These are phyloP conservation scores for Chrysodeixis includens DNA, from an alignment of 2,888 invertebrate genomes.

Conservation along the genomic window DNA sequence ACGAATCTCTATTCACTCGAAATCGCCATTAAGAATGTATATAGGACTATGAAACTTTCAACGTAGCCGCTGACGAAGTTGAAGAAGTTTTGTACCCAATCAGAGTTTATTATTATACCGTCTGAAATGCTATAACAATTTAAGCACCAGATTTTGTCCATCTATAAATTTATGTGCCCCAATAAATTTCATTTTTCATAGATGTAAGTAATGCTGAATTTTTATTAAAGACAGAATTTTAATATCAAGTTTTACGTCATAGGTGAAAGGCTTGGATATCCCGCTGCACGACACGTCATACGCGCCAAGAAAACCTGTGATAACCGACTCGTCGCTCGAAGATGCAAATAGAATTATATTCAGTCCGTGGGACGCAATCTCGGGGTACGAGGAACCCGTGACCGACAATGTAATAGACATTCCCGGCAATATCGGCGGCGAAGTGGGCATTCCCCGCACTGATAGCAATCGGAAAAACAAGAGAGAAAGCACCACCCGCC, in stretches of 20 bases:
- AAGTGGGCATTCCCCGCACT: constrained; percentile 66
- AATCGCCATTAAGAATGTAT: not conserved
- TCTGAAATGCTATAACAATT: not conserved
- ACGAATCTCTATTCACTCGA: not conserved
- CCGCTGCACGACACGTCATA: constrained; percentile 76
- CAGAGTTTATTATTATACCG: constrained; percentile 2
- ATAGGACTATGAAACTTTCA: constrained; percentile 4
- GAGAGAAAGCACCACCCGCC: constrained; percentile 70
- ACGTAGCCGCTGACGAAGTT: constrained; percentile 2
- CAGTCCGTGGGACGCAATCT: constrained; percentile 87
- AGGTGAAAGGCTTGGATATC: constrained; percentile 86
- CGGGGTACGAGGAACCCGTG: constrained; percentile 82
- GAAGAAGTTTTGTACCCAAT: constrained; percentile 2
- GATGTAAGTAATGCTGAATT: not conserved
- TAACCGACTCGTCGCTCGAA: constrained; percentile 84
- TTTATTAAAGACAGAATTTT: constrained; percentile 10
- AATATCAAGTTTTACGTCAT: constrained; percentile 40
- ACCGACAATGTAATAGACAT: constrained; percentile 86
- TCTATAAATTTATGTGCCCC: not conserved
- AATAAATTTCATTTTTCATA: not conserved
- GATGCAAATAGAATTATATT: constrained; percentile 88
- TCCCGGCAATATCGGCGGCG: constrained; percentile 78
- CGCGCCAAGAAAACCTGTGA: constrained; percentile 77
- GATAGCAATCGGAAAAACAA: constrained; percentile 78
- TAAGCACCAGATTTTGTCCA: not conserved